phyloP scores from a whole-genome alignment of 2,797 vertebrate genomes.

The Aeoliscus strigatus region DNA sequence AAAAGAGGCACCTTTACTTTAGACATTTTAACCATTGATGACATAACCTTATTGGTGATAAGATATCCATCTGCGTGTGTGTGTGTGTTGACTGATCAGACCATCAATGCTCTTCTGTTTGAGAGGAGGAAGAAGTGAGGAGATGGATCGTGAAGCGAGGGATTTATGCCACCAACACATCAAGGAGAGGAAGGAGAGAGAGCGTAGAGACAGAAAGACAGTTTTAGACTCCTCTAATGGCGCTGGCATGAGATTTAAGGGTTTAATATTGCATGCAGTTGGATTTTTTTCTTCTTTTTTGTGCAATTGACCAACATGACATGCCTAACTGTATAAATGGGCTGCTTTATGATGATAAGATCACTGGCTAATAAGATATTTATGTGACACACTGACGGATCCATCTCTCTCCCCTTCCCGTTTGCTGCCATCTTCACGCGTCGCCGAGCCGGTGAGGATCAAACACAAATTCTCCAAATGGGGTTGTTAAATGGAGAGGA shows the following conservation, averaged over 20 bases:
- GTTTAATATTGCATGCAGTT: constrained; percentile 76
- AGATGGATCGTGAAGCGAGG: no score
- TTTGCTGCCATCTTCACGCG: constrained; percentile 65
- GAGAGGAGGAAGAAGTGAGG: no score
- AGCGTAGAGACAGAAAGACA: constrained; percentile 37
- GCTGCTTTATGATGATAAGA: constrained; percentile 91
- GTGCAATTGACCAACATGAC: constrained; percentile 83
- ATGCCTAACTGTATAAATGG: constrained; percentile 88
- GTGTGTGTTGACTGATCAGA: no score
- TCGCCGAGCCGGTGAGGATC: constrained; percentile 73
- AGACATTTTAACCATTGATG: no score
- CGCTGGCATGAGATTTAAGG: constrained; percentile 70
- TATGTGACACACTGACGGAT: constrained; percentile 92
- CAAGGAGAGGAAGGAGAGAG: constrained; percentile 31
- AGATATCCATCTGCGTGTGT: no score
- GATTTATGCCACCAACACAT: constrained; percentile 53
- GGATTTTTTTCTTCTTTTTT: constrained; percentile 66
- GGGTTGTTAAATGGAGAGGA: constrained; percentile 77
- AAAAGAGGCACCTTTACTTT: no score
- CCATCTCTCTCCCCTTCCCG: constrained; percentile 65
- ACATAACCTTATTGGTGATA: no score
- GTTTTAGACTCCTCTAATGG: constrained; percentile 70
- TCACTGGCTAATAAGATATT: constrained; percentile 97
- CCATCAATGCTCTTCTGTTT: no score
- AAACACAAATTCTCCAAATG: constrained; percentile 78